Evolutionary conservation across 2,113 vertebrate genomes (phyloP).

Genomic region (Strix uralensis): DNA sequence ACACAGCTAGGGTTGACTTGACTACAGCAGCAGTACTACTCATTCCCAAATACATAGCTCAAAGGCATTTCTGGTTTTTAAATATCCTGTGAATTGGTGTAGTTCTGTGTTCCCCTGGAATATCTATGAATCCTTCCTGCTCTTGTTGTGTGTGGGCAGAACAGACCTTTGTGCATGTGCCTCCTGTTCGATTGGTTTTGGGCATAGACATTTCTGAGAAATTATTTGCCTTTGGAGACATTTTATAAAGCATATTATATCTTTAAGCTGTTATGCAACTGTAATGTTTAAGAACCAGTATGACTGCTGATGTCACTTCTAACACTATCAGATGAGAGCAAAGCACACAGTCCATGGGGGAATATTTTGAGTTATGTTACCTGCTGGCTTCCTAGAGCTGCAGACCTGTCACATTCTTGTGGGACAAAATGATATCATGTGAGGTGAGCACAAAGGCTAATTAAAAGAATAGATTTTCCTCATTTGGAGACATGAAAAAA

Average conservation of each 20-base stretch:
- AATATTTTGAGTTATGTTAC: not conserved
- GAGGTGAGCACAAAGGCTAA: not conserved
- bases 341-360: not conserved
- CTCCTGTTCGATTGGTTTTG: not conserved
- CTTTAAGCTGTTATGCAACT: not conserved
- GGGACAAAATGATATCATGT: not conserved
- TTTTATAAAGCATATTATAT: not conserved
- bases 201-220: not conserved
- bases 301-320: not conserved
- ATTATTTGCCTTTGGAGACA: not conserved
- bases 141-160: not conserved
- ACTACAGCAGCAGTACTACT: not conserved
- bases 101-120: not conserved
- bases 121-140: not conserved
- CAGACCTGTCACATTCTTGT: not conserved
- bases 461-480: not conserved
- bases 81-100: not conserved
- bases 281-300: not conserved
- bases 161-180: not conserved
- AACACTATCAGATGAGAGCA: not conserved
- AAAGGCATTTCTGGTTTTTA: not conserved
- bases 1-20: not conserved
- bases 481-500: not conserved
- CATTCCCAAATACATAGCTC: not conserved
- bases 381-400: not conserved